A percentile compares a stretch with the other conserved stretches of the same genome.
phyloP scores from a whole-genome alignment of 1,140 invertebrate genomes.

The Pectinophora gossypiella region DNA sequence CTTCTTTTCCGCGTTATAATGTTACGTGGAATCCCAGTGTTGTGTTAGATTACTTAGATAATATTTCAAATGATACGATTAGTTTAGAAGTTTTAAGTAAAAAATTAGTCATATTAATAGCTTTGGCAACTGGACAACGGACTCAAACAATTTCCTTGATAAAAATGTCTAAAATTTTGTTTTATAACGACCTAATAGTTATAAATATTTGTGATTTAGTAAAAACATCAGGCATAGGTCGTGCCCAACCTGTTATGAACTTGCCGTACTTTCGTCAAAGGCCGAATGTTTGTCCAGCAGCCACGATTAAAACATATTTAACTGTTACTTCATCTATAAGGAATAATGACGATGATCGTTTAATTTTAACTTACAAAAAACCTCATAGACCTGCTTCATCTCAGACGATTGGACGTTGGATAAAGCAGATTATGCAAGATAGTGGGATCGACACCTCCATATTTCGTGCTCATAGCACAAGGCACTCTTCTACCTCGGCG shows the following conservation, averaged over 20 bases:
- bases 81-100: not conserved
- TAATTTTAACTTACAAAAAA: conserved; percentile 18
- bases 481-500: conserved; percentile 25
- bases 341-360: not conserved
- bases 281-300: not conserved
- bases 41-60: conserved; percentile 7
- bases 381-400: conserved; percentile 14
- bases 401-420: conserved; percentile 27
- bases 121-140: not conserved
- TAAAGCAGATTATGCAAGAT: conserved; percentile 8
- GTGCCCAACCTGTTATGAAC: conserved; percentile 1
- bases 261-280: not conserved
- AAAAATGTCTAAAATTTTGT: not conserved
- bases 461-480: conserved; percentile 16
- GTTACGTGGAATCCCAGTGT: conserved; percentile 12
- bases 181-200: not conserved
- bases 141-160: not conserved
- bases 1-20: conserved; percentile 6
- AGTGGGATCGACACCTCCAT: conserved; percentile 19
- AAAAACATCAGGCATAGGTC: conserved; percentile 1
- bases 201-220: conserved; percentile 7
- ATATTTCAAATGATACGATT: conserved; percentile 1
- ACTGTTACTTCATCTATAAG: not conserved
- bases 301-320: conserved; percentile 4
- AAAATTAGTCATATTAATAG: not conserved